Base-by-base conservation (phyloP, 2,113 vertebrate species). In the Pimephales promelas region DNA sequence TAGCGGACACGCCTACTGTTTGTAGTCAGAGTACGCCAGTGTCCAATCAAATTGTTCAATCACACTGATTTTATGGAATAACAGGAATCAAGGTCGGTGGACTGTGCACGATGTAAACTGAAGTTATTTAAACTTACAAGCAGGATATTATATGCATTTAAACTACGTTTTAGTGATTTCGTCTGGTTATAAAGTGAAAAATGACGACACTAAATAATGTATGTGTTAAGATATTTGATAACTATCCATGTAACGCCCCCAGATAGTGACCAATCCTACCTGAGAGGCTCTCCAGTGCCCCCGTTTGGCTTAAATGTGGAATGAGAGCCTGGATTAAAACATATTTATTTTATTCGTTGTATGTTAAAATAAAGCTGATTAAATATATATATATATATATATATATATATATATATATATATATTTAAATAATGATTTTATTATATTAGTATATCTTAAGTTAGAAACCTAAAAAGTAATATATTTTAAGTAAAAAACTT, bases 81-180 rank as follows among this genome's bases (percentile, higher is more conserved):
- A 82, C 81, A 56, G 24, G 62, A 81, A 34, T 88, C 85, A 84
- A 83, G 87, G 77, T 86, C 14, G 87, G 87, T 88, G 81, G 82
- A 79, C 66, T 52, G 64, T 4, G 47, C 79, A 73, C 62, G 5
- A 47, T 18, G 52, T 45, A 16, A 40, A 59, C 14, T 8, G 13
- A 49, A 56, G 34, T 36, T 56, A 56, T 66, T 45, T 36, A 43
- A 28, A 52, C 13, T 77, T 20, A 56, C n/a, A 66, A n/a, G 10
- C 7, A 22, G 78, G 16, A 28, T 20, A 22, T 47, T 52, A 28
- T 49, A 34, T 16, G 5, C 3, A 66, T 22, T n/a, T 52, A n/a
- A 66, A 80, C n/a, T 5, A 10, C 34, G 68, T 22, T 47, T 20
- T 20, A 20, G 8, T 6, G 40, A 18, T 79, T 79, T 62, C 14